Percentiles rank a stretch among this genome's conserved stretches.
phyloP scores from a whole-genome alignment of 92 coral and sea anemone genomes.

The Zoanthus solanderi region DNA sequence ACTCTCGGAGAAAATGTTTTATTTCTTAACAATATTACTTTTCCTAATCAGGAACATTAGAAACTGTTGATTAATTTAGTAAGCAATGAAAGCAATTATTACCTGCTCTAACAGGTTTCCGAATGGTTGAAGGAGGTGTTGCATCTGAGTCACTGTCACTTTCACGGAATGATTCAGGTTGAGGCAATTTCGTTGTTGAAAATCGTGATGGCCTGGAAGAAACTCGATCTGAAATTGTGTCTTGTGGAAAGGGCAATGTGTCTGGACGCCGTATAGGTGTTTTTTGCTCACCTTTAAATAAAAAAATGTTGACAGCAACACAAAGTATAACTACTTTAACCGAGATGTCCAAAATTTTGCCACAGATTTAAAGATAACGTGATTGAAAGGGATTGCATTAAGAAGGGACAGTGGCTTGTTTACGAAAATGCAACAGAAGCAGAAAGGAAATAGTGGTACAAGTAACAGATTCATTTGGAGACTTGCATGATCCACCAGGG shows the following conservation, averaged over 20 bases:
- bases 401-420: no score
- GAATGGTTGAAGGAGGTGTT: constrained; percentile 39
- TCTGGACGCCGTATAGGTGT: constrained; percentile 21
- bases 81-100: background rate
- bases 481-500: no score
- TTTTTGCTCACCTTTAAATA: background rate
- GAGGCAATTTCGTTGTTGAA: background rate
- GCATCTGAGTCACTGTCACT: constrained; percentile 39
- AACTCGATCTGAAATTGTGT: background rate
- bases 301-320: background rate
- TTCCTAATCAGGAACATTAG: no score
- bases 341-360: no score
- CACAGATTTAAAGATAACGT: no score
- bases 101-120: constrained; percentile 37
- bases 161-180: background rate
- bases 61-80: no score
- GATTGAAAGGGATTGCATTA: no score
- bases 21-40: no score
- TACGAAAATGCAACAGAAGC: no score
- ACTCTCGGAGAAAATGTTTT: no score
- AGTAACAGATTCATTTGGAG: no score
- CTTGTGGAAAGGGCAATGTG: constrained; percentile 17
- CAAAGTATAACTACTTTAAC: background rate
- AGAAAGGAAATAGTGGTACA: no score
- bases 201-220: background rate